A percentile compares a stretch with the other conserved stretches of the same genome.
Conservation (phyloP, 2,888 invertebrate genomes). For the Smittia aterrima region DNA sequence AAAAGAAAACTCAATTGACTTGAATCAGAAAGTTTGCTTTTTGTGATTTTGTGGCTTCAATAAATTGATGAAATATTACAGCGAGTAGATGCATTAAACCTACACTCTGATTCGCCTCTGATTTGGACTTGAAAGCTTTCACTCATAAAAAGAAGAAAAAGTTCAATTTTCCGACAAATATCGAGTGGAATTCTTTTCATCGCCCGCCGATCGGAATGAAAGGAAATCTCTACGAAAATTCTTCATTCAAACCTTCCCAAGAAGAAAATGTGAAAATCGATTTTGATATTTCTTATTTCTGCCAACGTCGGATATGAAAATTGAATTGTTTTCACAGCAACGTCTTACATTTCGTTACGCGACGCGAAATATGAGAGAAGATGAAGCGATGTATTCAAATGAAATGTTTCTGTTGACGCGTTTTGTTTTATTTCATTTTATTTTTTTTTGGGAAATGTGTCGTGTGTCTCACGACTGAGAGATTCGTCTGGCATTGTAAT, state of each 20-base stretch:
- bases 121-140: no score
- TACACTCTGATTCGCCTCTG: no score
- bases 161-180: no score
- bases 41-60: no score
- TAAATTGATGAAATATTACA: no score
- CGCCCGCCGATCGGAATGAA: no score
- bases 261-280: neutral
- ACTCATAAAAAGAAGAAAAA: no score
- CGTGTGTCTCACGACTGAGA: neutral
- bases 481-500: neutral
- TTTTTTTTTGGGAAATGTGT: neutral
- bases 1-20: conserved; percentile 2
- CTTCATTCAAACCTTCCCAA: no score
- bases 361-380: neutral
- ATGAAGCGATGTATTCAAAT: conserved; percentile 3
- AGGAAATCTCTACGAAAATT: no score
- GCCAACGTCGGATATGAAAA: neutral
- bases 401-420: conserved; percentile 10
- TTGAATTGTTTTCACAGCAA: neutral
- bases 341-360: neutral
- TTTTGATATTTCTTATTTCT: neutral
- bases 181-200: no score
- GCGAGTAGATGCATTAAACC: no score
- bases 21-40: neutral
- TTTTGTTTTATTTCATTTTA: neutral